Base-by-base conservation (phyloP, 2,888 invertebrate genomes). In the Mythimna loreyi region DNA sequence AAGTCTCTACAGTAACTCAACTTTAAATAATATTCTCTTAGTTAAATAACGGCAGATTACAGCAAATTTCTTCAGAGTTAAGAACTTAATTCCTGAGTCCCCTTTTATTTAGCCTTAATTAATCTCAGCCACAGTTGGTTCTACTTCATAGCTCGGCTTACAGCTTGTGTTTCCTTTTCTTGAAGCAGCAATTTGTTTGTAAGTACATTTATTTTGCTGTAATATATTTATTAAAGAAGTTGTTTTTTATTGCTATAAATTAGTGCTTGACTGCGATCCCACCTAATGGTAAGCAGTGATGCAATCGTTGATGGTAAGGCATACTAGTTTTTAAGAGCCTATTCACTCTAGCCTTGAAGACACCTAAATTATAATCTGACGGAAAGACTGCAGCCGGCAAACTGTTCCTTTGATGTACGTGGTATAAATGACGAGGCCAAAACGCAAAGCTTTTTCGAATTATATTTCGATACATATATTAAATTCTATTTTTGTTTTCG, bases 91-190 rank as follows among this genome's bases (percentile, higher is more conserved):
- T 52, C 25, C 30, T 21, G 2, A 40, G 45, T 47, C 25, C 58
- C 11, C 6, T 50, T 55, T 56, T 19, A 30, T 23, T 36, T 9
- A 21, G 9, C 19, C 36, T 36, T 75, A 66, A 67, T 56, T 67
- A 56, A 57, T 75, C 23, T 57, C 3, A 21, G 25, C 45, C 56
- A 33, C 43, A 19, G 55, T 25, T 19, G 47, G 21, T 25, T 40
- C 21, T 25, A 53, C 47, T 50, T 30, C 59, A 60, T 30, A 60
- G 25, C 28, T 33, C 0, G 19, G 49, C 33, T 66, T 71, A 36
- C 11, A 11, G 23, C n/a, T n/a, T 21, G 16, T 43, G 52, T 47
- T 52, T 23, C 52, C 5, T 40, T 65, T 19, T 25, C 3, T 19
- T 19, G 36, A 71, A 59, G 9, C n/a, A 50, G 70, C 30, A 2